Evolutionary conservation across 1,140 invertebrate species (phyloP), one percentile per base, ranked within the genome.

Genomic region (Ectropis grisescens): DNA sequence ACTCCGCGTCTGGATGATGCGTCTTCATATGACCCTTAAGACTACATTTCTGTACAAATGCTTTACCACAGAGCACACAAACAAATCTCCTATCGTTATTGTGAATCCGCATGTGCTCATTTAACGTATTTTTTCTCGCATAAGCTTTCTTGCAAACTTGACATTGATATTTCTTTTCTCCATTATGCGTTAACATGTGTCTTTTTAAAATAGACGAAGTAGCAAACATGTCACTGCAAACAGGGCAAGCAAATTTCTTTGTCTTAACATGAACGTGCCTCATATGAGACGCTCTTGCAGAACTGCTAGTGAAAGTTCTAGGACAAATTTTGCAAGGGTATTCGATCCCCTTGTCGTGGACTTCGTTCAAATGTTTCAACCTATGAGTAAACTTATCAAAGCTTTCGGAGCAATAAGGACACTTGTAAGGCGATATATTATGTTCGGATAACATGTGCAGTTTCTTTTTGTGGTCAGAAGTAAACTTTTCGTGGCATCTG

Each of bases 21-120:
- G 68, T 67, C 31, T 64, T 45, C 13, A 80, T 53, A 39, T 83
- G 81, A 36, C 61, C 68, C 37, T 81, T 67, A 2, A 82, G 41
- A 31, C 74, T 76, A 37, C 70, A 74, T 35, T 80, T 82, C 36
- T 82, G 78, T 1, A 79, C 68, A 48, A 83, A 86, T 2, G 83
- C 81, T 32, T 83, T 84, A 48, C 79, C 74, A 60, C 85, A 86
- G 16, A 67, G 68, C 34, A 81, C 64, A 60, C 85, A 86, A n/a
- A 64, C 54, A 29, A 81, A 70, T 37, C 57, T 41, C 28, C 51
- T 74, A 60, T 59, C 85, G 64, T 41, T 81, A 48, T 37, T 82
- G 46, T 82, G 76, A 29, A 76, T 80, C 9, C 67, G 46, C 51
- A 84, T 83, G 37, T 87, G 86, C 10, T 82, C 82, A 27, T 79